Base-by-base conservation (phyloP, 2,113 vertebrate species). In the Lepus europaeus region DNA sequence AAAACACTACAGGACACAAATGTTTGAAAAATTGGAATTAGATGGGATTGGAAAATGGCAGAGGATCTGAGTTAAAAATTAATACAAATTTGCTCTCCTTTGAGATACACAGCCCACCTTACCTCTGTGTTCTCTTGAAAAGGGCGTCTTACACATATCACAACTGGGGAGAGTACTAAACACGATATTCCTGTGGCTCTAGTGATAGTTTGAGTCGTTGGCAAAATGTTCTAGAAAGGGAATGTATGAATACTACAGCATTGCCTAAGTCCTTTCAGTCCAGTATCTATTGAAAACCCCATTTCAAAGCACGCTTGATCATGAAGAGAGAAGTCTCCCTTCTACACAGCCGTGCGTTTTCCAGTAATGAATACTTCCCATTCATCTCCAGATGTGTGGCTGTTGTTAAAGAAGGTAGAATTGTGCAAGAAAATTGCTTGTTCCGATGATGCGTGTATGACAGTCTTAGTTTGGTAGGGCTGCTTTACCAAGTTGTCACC, bases 21-120 rank as follows among this genome's bases (percentile, higher is more conserved):
- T 29, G 19, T 45, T 78, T 74, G 11, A 89, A n/a, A 90, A 74
- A 88, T 92, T 85, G 78, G 85, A 68, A 86, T 90, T 96, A 92
- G 31, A 56, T 97, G 96, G 88, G 90, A 95, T 88, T 95, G 98
- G 97, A 91, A 45, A 73, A 69, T 53, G 20, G 27, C 14, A 2
- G 36, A 69, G 27, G 63, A 66, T 7, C 36, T 90, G 53, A 33
- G 39, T 39, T 81, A 31, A 39, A 45, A n/a, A 77, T 89, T n/a
- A 77, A 80, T n/a, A 20, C 29, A 59, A 27, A 0, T 9, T 59
- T 31, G n/a, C 5, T 77, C 79, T 39, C 70, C 10, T 19, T 51
- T 29, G 31, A 33, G 49, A 22, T 25, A 53, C 2, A 91, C 51
- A 17, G 9, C 23, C 27, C 20, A 25, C 16, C 17, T 82, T 11